A percentile compares a stretch with the other conserved stretches of the same genome.
phyloP scores from a whole-genome alignment of 2,888 invertebrate genomes.

The Drosophila buzzatii region DNA sequence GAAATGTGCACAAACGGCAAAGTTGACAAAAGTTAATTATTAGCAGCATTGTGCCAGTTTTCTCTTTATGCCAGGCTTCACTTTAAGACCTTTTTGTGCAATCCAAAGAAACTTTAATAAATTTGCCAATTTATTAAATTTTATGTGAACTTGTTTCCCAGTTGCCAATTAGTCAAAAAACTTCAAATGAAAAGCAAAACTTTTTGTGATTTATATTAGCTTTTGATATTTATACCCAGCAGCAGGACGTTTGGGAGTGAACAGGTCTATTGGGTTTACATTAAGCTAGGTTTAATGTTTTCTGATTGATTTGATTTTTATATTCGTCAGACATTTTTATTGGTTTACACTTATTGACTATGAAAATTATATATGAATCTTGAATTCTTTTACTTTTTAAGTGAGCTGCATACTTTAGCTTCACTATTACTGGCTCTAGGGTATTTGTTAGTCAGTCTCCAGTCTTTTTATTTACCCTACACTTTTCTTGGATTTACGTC shows the following conservation, averaged over 20 bases:
- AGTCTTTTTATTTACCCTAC: neutral
- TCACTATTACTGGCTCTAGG: neutral
- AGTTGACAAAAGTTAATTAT: constrained; percentile 72
- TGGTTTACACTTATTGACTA: too few species aligned
- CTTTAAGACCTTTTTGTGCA: constrained; percentile 34
- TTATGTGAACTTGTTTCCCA: constrained; percentile 16
- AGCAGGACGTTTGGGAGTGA: neutral
- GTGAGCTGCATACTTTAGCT: too few species aligned
- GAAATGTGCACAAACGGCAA: constrained; percentile 50
- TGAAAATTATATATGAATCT: neutral
- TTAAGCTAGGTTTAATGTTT: neutral
- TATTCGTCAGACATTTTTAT: neutral
- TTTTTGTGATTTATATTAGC: constrained; percentile 22
- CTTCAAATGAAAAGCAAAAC: constrained; percentile 19
- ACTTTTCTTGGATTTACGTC: neutral
- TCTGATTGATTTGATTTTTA: neutral
- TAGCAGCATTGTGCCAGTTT: constrained; percentile 40
- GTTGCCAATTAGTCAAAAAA: constrained; percentile 48
- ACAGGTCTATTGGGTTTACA: too few species aligned
- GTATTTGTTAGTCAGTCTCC: neutral
- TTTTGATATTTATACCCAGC: constrained; percentile 10
- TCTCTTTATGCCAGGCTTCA: constrained; percentile 19
- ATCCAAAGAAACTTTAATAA: constrained; percentile 22
- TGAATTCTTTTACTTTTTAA: neutral
- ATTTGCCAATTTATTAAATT: constrained; percentile 36